Percentiles rank a stretch among this genome's conserved stretches.
phyloP scores from a whole-genome alignment of 2,888 invertebrate genomes.

The Protodeltote pygarga region DNA sequence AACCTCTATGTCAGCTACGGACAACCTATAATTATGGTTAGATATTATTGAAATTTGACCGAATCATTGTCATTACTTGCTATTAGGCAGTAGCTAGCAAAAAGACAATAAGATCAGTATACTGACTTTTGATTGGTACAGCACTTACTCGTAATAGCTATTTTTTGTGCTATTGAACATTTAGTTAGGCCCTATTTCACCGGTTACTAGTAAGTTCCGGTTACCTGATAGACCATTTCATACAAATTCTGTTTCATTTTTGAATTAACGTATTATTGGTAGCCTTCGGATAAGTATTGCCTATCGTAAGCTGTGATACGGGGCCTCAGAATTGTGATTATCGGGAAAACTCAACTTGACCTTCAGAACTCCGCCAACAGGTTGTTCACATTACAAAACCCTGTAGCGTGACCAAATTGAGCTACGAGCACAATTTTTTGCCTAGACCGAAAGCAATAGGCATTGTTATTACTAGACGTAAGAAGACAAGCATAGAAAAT shows the following conservation, averaged over 20 bases:
- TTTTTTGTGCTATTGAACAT: constrained; percentile 35
- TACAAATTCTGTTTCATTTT: no score
- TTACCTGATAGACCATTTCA: no score
- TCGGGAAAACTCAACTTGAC: constrained; percentile 25
- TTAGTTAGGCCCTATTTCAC: no score
- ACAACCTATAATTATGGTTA: constrained; percentile 63
- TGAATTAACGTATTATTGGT: no score
- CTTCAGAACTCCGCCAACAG: constrained; percentile 49
- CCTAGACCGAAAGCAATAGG: constrained; percentile 45
- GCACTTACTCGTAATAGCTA: constrained; percentile 41
- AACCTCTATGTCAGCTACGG: constrained; percentile 40
- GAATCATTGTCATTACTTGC: constrained; percentile 74
- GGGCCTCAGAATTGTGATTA: background rate
- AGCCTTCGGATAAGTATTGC: no score
- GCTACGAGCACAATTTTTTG: constrained; percentile 52
- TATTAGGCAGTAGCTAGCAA: constrained; percentile 64
- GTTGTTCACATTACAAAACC: constrained; percentile 56
- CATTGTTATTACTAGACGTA: constrained; percentile 50
- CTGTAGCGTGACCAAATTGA: constrained; percentile 60
- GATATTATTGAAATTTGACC: constrained; percentile 61
- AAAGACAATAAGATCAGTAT: constrained; percentile 63
- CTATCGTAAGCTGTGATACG: no score
- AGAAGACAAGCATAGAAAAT: constrained; percentile 55
- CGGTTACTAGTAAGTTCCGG: no score
- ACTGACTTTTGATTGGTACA: constrained; percentile 62